These are phyloP conservation scores for Conomelus anceps DNA, from an alignment of 2,888 invertebrate genomes.

Conservation along the genomic window DNA sequence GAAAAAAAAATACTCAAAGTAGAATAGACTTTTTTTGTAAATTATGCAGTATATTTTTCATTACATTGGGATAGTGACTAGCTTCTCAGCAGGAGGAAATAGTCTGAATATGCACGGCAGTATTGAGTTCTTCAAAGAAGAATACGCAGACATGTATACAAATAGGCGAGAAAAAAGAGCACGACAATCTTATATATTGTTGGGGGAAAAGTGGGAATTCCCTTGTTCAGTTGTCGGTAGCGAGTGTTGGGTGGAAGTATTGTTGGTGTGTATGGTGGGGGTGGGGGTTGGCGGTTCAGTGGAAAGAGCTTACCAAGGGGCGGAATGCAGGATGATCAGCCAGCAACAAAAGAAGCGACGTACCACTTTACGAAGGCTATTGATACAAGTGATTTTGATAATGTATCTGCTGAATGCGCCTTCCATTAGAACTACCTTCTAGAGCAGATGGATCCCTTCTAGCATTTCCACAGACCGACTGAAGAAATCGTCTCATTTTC, in stretches of 20 bases:
- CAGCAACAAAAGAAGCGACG: neutral
- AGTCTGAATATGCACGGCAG: neutral
- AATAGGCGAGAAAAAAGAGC: neutral
- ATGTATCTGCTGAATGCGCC: neutral
- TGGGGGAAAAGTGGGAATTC: neutral
- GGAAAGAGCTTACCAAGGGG: neutral
- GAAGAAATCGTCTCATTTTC: neutral
- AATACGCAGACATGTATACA: neutral
- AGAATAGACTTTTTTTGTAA: too few relatives aligned
- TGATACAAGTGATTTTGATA: constrained; percentile 8
- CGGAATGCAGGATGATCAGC: neutral
- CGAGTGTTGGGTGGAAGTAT: neutral
- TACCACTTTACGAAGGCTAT: neutral
- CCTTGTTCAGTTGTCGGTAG: neutral
- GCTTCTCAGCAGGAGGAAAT: neutral
- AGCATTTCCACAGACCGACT: neutral
- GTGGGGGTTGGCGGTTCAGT: neutral
- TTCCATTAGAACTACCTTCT: constrained; percentile 1
- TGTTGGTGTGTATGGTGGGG: too few relatives aligned
- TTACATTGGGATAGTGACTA: neutral
- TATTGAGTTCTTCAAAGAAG: neutral
- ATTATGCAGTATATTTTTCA: neutral
- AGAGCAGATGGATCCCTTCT: neutral
- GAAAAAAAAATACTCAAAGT: too few relatives aligned
- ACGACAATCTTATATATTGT: neutral